Conservation (phyloP, 2,113 vertebrate species). For the Clarias batrachus region DNA sequence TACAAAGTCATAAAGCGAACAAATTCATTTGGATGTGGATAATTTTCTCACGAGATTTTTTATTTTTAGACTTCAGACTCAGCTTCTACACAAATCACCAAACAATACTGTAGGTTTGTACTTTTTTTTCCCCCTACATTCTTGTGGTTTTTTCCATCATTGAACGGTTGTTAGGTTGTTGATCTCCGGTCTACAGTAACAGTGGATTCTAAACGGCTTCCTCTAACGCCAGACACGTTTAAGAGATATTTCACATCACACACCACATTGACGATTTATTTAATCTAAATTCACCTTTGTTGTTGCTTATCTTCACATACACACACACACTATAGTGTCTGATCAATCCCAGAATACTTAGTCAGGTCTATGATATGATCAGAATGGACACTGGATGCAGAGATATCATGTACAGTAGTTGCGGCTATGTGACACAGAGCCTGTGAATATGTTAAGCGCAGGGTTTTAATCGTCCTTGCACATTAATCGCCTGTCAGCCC, state of each 20-base stretch:
- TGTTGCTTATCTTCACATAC: background rate
- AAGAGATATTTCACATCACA: background rate
- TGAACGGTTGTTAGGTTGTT: background rate
- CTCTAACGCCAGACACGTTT: background rate
- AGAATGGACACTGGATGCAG: background rate
- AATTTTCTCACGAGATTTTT: background rate
- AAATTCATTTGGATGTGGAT: background rate
- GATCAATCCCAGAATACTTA: background rate
- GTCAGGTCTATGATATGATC: background rate
- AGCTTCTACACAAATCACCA: background rate
- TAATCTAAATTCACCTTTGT: too few relatives aligned
- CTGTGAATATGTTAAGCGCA: background rate
- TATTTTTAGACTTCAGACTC: background rate
- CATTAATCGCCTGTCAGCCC: background rate
- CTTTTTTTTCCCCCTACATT: background rate
- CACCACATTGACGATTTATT: background rate
- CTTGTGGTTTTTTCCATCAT: background rate
- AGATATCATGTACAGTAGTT: background rate
- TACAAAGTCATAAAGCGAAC: background rate
- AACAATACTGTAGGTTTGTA: too few relatives aligned
- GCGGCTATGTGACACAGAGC: background rate
- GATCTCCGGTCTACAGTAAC: too few relatives aligned
- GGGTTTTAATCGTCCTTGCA: background rate
- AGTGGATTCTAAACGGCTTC: background rate
- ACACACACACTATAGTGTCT: background rate